These are phyloP conservation scores for Machimus atricapillus DNA, from an alignment of 2,888 invertebrate genomes.

Conservation along the genomic window DNA sequence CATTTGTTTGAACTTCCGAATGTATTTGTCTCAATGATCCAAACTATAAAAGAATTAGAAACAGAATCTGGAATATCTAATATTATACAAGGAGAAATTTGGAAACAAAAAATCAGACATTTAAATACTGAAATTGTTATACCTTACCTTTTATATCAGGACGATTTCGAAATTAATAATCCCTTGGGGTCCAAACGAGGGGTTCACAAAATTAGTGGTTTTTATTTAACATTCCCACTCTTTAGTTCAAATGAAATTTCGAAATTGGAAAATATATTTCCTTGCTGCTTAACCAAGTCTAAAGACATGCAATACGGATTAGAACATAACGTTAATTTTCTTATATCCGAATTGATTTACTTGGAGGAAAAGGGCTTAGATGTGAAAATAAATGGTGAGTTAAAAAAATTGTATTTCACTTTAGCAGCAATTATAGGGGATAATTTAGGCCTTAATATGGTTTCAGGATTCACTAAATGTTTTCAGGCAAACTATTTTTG, in stretches of 20 bases:
- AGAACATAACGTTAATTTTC: not conserved
- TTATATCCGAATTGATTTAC: not conserved
- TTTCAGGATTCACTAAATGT: slow-evolving; percentile 47
- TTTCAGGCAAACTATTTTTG: slow-evolving; percentile 47
- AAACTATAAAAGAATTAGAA: not conserved
- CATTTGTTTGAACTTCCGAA: slow-evolving; percentile 22
- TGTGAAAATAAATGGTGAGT: not conserved
- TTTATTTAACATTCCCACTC: slow-evolving; percentile 36
- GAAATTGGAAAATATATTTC: slow-evolving; percentile 40
- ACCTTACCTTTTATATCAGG: slow-evolving; percentile 41
- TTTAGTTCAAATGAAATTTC: slow-evolving; percentile 20
- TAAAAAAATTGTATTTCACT: slow-evolving; percentile 41
- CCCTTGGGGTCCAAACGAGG: slow-evolving; percentile 39
- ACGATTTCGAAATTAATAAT: slow-evolving; percentile 41
- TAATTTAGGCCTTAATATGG: slow-evolving; percentile 48
- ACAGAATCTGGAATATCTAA: slow-evolving; percentile 8
- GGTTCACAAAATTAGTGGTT: slow-evolving; percentile 30
- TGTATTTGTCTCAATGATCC: slow-evolving; percentile 23
- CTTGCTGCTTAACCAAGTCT: slow-evolving; percentile 17
- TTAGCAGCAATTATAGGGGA: slow-evolving; percentile 47
- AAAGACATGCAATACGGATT: not conserved
- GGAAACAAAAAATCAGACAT: slow-evolving; percentile 28
- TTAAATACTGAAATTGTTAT: slow-evolving; percentile 6
- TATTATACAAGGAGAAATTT: slow-evolving; percentile 29
- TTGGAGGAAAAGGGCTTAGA: not conserved